phyloP scores from a whole-genome alignment of 2,797 vertebrate species.

The Sardinella longiceps region DNA sequence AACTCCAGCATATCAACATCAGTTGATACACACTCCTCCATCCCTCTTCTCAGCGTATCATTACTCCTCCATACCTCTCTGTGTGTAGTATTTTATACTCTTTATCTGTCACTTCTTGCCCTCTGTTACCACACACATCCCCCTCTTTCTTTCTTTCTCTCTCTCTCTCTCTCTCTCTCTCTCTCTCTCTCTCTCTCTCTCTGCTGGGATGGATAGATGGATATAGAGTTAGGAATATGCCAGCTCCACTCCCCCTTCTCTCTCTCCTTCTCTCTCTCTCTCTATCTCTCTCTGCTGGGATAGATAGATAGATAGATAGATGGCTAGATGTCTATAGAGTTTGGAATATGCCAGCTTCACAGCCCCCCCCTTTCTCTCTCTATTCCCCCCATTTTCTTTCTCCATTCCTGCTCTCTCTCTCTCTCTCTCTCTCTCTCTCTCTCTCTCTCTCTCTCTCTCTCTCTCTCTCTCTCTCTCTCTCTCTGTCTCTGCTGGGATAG shows the following conservation, averaged over 20 bases:
- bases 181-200: neutral
- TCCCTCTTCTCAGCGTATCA: too few relatives aligned
- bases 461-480: neutral
- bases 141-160: neutral
- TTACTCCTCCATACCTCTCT: slow-evolving; percentile 18
- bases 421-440: neutral
- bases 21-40: neutral
- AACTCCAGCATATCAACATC: neutral
- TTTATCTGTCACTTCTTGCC: neutral
- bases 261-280: neutral
- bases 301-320: too few relatives aligned
- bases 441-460: too few relatives aligned
- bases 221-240: slow-evolving; percentile 58
- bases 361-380: slow-evolving; percentile 45
- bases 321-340: neutral
- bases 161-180: slow-evolving; percentile 24
- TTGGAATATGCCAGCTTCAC: slow-evolving; percentile 69
- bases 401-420: too few relatives aligned
- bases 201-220: too few relatives aligned
- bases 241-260: slow-evolving; percentile 65
- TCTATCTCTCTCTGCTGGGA: neutral
- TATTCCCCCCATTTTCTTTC: too few relatives aligned
- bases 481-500: neutral
- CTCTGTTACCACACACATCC: neutral
- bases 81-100: slow-evolving; percentile 13